phyloP scores from a whole-genome alignment of 2,113 vertebrate species.

The Vidua chalybeata region DNA sequence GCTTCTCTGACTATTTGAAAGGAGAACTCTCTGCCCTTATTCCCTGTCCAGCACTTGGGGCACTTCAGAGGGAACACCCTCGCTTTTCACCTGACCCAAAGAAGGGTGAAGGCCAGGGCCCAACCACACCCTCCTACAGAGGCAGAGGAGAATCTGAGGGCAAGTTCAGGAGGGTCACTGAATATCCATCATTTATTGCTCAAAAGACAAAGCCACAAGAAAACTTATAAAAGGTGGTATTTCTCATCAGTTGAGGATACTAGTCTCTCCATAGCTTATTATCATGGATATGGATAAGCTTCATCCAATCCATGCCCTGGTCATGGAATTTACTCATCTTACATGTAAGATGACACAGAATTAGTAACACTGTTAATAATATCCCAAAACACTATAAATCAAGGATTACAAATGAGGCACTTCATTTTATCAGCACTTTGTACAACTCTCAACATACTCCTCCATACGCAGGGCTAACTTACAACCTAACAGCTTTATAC shows the following conservation, averaged over 20 bases:
- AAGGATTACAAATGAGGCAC: background rate
- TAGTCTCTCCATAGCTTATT: background rate
- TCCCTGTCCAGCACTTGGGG: background rate
- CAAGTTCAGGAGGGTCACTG: background rate
- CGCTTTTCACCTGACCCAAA: background rate
- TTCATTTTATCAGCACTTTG: background rate
- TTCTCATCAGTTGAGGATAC: background rate
- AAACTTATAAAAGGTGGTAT: background rate
- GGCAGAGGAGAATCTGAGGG: background rate
- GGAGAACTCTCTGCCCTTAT: background rate
- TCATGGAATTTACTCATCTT: background rate
- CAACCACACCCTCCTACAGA: background rate
- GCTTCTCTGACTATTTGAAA: background rate
- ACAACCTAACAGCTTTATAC: background rate
- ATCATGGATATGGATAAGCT: background rate
- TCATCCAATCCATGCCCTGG: background rate
- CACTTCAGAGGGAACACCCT: background rate
- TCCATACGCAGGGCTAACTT: accelerated
- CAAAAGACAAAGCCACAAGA: background rate
- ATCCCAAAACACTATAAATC: background rate
- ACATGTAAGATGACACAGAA: background rate
- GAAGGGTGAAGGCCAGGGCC: background rate
- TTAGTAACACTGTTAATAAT: background rate
- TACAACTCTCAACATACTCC: background rate
- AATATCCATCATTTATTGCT: background rate